Evolutionary conservation across 2,797 vertebrate species (phyloP).

Genomic region (Syndactyla subalaris): DNA sequence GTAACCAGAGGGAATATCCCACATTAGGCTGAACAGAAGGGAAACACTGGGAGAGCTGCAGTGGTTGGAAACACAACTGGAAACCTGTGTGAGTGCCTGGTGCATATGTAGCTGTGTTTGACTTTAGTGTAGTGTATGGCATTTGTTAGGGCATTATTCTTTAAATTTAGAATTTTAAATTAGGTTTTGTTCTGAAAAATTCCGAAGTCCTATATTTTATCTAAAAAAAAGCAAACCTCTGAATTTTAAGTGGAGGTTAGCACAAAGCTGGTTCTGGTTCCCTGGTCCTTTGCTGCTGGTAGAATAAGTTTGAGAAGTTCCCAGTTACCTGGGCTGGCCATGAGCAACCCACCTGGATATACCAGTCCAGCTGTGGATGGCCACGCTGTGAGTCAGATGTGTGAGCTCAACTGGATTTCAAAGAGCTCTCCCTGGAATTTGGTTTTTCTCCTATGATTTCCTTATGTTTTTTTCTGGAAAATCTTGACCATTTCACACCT

Average conservation of each 20-base stretch:
- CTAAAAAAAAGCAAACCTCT: background rate
- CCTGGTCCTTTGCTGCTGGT: background rate
- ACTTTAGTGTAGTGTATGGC: accelerated
- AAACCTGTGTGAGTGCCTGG: accelerated
- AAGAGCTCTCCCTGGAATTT: background rate
- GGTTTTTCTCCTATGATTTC: background rate
- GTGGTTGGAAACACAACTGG: background rate
- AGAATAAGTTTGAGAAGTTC: background rate
- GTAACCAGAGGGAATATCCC: background rate
- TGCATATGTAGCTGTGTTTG: background rate
- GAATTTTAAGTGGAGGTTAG: background rate
- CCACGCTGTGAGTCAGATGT: background rate
- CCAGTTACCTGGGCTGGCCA: background rate
- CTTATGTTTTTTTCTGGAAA: background rate
- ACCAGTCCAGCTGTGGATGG: background rate
- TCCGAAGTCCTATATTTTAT: background rate
- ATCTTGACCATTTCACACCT: background rate
- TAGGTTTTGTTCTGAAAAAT: background rate
- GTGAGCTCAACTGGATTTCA: background rate
- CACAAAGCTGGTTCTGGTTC: background rate
- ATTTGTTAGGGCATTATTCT: background rate
- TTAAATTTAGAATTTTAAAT: background rate
- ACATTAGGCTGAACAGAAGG: accelerated
- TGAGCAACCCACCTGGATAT: background rate
- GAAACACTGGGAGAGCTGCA: background rate